Base-by-base conservation (phyloP, 2,888 invertebrate genomes). In the Drepana falcataria region DNA sequence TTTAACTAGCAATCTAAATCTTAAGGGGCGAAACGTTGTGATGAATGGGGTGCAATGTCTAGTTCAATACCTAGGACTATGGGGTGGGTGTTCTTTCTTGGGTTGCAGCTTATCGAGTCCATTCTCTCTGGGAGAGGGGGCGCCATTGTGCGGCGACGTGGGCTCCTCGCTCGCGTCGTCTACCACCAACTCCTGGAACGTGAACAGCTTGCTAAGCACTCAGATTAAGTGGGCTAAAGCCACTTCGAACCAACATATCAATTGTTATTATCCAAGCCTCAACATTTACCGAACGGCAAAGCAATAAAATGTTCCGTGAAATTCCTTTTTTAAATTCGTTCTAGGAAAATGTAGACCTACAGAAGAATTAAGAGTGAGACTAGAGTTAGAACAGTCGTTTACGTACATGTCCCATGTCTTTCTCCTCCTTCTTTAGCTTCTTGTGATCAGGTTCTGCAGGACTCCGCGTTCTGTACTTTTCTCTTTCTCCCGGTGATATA, bases 121-220 rank as follows among this genome's bases (percentile, higher is more conserved):
- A 79, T 97, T 97, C 79, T 97, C 97, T 63, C 96, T 85, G 0
- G 97, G 96, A n/a, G 97, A 96, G 2, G 96, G 93, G n/a, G 97
- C 96, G 21, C 97, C 96, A 71, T 95, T 96, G 69, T 96, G 94
- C 0, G 96, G 96, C 53, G 96, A 96, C 53, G 95, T 94, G 4
- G 96, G 96, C 75, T 97, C 97, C 88, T 98, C 97, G 66, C 96
- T 97, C 53, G 97, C 97, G 73, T 97, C 98, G 84, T 98, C 98
- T 35, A 98, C 98, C 59, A 98, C 98, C 69, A 98, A 89, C 79
- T 98, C 98, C 91, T 97, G 96, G 79, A 97, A 97, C 1, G 6
- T 9, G 44, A 44, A 44, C 44, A 7, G 9, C 3, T 44, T 44
- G 5, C 44, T 44, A 44, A 44, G 44, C 6, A 44, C 7, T 9